Conservation (phyloP, 2,888 invertebrate species). For the Diaperis boleti region DNA sequence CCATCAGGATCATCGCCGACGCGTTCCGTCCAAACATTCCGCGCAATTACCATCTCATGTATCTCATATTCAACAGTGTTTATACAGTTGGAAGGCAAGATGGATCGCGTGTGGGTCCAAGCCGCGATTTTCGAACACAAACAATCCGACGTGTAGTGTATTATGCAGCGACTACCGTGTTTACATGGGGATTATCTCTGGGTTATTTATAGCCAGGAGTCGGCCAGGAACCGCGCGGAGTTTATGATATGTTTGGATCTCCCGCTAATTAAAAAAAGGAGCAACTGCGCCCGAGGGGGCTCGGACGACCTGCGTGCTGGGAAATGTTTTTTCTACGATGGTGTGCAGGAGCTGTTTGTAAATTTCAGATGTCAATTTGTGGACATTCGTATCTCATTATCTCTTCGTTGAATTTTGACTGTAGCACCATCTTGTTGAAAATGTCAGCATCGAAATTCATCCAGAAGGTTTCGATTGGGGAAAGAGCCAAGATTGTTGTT, state of each 20-base stretch:
- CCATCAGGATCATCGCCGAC: neutral
- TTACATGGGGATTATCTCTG: constrained; percentile 17
- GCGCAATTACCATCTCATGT: constrained; percentile 3
- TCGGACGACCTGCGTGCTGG: neutral
- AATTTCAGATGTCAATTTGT: too few relatives aligned
- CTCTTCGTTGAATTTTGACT: too few relatives aligned
- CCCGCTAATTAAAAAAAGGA: constrained; percentile 16
- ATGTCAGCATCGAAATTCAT: too few relatives aligned
- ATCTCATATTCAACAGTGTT: constrained; percentile 14
- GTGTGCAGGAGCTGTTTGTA: neutral
- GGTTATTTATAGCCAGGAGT: constrained; percentile 25
- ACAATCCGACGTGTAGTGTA: constrained; percentile 25
- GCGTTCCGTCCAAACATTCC: neutral
- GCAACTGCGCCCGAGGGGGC: constrained; percentile 4
- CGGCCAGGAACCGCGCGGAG: constrained; percentile 8
- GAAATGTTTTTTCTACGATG: neutral
- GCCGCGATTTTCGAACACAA: constrained; percentile 29
- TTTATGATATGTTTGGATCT: constrained; percentile 19
- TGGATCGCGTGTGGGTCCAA: constrained; percentile 11
- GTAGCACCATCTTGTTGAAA: too few relatives aligned
- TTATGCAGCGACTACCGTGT: constrained; percentile 21
- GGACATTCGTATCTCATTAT: too few relatives aligned
- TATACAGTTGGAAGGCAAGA: constrained; percentile 12
- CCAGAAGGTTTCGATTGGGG: too few relatives aligned
- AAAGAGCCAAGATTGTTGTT: too few relatives aligned